A percentile compares a stretch with the other conserved stretches of the same genome.
phyloP scores from a whole-genome alignment of 2,797 vertebrate genomes.

The Synaphobranchus kaupii region DNA sequence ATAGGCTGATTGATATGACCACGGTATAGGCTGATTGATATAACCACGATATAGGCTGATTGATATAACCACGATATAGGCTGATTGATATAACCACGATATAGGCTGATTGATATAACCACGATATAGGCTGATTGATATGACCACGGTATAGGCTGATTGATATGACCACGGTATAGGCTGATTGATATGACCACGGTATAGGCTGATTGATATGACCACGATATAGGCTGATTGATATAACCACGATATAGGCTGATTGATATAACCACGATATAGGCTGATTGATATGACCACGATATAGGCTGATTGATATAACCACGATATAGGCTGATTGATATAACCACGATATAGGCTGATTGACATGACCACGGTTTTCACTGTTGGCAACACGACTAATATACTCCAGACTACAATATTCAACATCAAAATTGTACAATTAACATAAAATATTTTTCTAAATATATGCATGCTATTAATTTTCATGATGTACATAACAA shows the following conservation, averaged over 20 bases:
- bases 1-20: not conserved
- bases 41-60: not conserved
- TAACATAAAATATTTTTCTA: not conserved
- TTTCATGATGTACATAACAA: not conserved
- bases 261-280: too few species aligned
- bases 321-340: too few species aligned
- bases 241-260: not conserved
- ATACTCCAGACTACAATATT: not conserved
- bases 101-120: not conserved
- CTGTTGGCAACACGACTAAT: not conserved
- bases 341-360: not conserved
- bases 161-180: too few species aligned
- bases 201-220: not conserved
- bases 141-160: not conserved
- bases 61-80: too few species aligned
- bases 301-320: not conserved
- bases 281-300: not conserved
- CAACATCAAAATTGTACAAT: not conserved
- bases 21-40: too few species aligned
- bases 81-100: slow-evolving; percentile 1
- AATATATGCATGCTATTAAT: not conserved
- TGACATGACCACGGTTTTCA: not conserved
- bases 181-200: not conserved
- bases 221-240: too few species aligned
- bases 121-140: too few species aligned